These are phyloP conservation scores for Caerostris darwini DNA, from an alignment of 1,140 invertebrate species.

Conservation along the genomic window DNA sequence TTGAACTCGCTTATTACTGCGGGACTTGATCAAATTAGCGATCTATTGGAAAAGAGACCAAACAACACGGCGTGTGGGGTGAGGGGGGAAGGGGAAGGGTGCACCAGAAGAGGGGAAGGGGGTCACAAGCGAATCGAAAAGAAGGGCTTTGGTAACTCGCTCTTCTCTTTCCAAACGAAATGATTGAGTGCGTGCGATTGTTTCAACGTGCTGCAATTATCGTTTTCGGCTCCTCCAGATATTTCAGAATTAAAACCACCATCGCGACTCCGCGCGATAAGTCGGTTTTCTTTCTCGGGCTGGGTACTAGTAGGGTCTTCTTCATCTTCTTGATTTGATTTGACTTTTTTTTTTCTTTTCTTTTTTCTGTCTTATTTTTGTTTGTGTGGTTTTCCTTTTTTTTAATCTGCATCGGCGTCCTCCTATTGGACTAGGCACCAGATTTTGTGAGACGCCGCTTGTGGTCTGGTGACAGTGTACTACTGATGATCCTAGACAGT, in stretches of 20 bases:
- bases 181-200: slow-evolving; percentile 76
- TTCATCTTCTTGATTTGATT: slow-evolving; percentile 41
- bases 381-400: not conserved
- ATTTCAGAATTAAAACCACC: slow-evolving; percentile 73
- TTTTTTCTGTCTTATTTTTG: not conserved
- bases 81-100: not conserved
- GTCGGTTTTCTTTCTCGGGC: not conserved
- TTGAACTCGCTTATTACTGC: slow-evolving; percentile 78
- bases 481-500: not conserved
- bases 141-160: not conserved
- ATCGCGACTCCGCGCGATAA: slow-evolving; percentile 31
- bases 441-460: slow-evolving; percentile 25
- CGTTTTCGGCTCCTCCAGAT: slow-evolving; percentile 51
- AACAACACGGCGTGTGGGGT: slow-evolving; percentile 38
- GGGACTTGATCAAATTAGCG: slow-evolving; percentile 78
- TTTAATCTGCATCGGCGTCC: slow-evolving; percentile 36
- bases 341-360: not conserved
- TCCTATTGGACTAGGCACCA: slow-evolving; percentile 33
- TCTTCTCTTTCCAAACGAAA: slow-evolving; percentile 6
- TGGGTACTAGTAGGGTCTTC: not conserved
- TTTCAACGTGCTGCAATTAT: slow-evolving; percentile 74
- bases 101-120: not conserved
- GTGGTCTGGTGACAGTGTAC: slow-evolving; percentile 32
- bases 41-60: slow-evolving; percentile 73
- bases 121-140: slow-evolving; percentile 51